phyloP scores from a whole-genome alignment of 64 coral and sea anemone species.

The Stichodactyla mertensii region DNA sequence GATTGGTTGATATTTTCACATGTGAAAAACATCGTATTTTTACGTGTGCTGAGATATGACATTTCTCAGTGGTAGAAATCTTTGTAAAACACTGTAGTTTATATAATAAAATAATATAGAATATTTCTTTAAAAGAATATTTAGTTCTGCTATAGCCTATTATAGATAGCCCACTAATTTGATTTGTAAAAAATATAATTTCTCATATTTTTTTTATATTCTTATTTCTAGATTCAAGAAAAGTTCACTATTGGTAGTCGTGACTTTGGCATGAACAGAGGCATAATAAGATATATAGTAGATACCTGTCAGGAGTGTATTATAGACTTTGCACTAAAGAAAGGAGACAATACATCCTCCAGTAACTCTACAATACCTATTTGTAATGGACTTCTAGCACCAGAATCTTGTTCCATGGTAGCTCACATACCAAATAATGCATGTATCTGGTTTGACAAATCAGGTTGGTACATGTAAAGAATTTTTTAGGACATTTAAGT shows the following conservation, averaged over 20 bases:
- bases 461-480: constrained; percentile 43
- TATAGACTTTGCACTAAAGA: constrained; percentile 21
- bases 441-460: constrained; percentile 95
- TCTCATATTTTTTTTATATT: not conserved
- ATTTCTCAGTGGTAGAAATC: no score
- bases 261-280: constrained; percentile 80
- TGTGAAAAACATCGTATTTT: no score
- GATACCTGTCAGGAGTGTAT: constrained; percentile 75
- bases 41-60: no score
- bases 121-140: no score
- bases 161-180: no score
- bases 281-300: constrained; percentile 45
- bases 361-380: not conserved
- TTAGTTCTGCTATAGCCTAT: no score
- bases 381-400: constrained; percentile 7
- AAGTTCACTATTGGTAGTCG: constrained; percentile 62
- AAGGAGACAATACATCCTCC: not conserved
- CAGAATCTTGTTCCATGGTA: constrained; percentile 69
- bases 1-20: no score
- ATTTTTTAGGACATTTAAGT: no score
- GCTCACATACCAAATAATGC: constrained; percentile 71
- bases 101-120: no score
- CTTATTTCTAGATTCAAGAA: constrained; percentile 55
- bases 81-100: no score
- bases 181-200: no score